These are phyloP conservation scores for Chinchilla lanigera DNA, from an alignment of 2,113 vertebrate species.

Conservation along the genomic window DNA sequence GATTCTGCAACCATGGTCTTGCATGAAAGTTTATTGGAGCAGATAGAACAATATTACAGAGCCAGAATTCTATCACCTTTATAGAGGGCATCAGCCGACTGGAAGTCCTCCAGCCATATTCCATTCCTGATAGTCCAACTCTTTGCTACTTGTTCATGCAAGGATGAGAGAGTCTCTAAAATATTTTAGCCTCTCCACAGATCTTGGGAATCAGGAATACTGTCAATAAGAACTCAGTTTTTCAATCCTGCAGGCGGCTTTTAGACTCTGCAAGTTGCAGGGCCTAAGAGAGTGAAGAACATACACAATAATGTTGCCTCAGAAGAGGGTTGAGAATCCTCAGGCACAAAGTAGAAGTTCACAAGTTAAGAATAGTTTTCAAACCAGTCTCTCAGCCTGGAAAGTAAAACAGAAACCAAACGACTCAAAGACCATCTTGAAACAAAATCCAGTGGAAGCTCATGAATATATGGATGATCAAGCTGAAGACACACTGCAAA, in stretches of 20 bases:
- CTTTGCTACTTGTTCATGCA: neutral
- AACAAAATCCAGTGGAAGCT: slow-evolving; percentile 16
- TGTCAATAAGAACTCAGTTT: neutral
- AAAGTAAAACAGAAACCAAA: neutral
- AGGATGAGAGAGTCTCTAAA: neutral
- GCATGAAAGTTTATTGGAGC: neutral
- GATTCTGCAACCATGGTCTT: neutral
- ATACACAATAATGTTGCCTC: slow-evolving; percentile 76
- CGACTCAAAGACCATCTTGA: neutral
- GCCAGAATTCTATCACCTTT: neutral
- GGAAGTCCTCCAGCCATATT: neutral
- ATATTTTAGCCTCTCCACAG: neutral
- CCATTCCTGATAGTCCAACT: neutral
- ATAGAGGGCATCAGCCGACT: neutral
- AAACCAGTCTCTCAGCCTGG: slow-evolving; percentile 77
- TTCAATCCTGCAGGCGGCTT: neutral
- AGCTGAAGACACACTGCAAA: slow-evolving; percentile 75
- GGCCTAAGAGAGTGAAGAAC: neutral
- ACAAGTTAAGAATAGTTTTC: neutral
- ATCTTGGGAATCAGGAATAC: neutral
- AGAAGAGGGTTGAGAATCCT: neutral
- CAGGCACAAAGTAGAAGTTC: slow-evolving; percentile 33
- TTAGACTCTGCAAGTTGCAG: neutral
- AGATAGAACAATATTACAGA: neutral
- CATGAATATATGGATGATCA: neutral